Percentiles rank a stretch among this genome's conserved stretches.
phyloP scores from a whole-genome alignment of 2,113 vertebrate genomes.

The Platichthys stellatus region DNA sequence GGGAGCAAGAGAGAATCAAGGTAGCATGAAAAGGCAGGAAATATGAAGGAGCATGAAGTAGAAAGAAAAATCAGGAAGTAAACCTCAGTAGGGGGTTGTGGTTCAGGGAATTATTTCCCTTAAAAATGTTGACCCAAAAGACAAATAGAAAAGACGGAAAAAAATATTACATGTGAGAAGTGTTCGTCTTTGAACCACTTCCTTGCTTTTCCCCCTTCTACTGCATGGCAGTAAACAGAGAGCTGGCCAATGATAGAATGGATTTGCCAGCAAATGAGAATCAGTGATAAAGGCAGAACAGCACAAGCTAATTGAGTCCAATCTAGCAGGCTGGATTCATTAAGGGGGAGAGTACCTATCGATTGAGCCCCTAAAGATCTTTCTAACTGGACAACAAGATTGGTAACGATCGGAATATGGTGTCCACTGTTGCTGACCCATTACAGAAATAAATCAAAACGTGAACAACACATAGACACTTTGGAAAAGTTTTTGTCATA shows the following conservation, averaged over 20 bases:
- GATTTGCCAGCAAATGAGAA: conserved; percentile 41
- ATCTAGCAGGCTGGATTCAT: conserved; percentile 55
- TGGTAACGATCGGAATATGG: conserved; percentile 8
- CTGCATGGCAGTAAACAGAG: conserved; percentile 9
- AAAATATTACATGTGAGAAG: conserved; percentile 1
- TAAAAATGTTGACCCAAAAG: neutral
- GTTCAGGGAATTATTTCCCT: neutral
- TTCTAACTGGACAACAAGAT: conserved; percentile 39
- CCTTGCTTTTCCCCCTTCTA: neutral
- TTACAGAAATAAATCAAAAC: conserved; percentile 23
- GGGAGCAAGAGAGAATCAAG: neutral
- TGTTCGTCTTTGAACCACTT: neutral
- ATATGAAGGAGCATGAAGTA: neutral
- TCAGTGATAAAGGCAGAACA: conserved; percentile 34
- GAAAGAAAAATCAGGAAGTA: neutral
- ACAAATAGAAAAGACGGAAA: neutral
- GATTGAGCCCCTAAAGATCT: conserved; percentile 33
- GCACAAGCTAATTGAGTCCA: conserved; percentile 46
- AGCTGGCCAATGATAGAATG: conserved; percentile 21
- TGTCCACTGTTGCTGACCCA: conserved; percentile 7
- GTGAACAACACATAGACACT: neutral
- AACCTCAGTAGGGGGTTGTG: no score
- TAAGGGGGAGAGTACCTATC: conserved; percentile 39
- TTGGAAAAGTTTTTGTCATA: neutral
- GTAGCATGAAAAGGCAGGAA: neutral